Conservation (phyloP, 2,797 vertebrate species). For the Pipistrellus pygmaeus region DNA sequence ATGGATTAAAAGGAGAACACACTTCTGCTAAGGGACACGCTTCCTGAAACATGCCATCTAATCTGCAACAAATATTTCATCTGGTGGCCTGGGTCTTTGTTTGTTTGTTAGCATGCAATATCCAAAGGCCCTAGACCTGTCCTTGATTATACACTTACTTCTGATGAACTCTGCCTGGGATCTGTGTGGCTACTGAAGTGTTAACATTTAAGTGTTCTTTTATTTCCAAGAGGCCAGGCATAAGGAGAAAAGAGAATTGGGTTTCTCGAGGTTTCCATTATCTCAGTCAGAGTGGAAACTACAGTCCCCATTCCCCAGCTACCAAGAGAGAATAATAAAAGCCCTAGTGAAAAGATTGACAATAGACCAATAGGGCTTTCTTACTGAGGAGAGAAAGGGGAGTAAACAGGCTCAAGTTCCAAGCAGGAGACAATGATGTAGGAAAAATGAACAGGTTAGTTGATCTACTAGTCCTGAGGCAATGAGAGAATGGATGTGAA, state of each 20-base stretch:
- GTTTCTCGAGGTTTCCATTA: slow-evolving; percentile 74
- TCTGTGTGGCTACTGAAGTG: slow-evolving; percentile 35
- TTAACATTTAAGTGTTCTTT: slow-evolving; percentile 69
- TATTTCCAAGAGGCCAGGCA: slow-evolving; percentile 65
- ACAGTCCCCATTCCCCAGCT: slow-evolving; percentile 43
- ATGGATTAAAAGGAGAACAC: background rate
- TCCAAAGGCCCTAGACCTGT: background rate
- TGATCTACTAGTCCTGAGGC: background rate
- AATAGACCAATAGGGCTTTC: slow-evolving; percentile 43
- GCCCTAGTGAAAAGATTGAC: slow-evolving; percentile 57
- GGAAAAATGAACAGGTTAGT: background rate
- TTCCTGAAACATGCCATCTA: slow-evolving; percentile 49
- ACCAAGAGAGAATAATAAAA: slow-evolving; percentile 61
- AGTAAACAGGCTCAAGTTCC: slow-evolving; percentile 55
- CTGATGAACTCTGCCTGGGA: slow-evolving; percentile 34
- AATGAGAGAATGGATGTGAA: background rate
- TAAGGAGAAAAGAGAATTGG: slow-evolving; percentile 63
- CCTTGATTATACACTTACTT: slow-evolving; percentile 51
- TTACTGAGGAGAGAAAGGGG: slow-evolving; percentile 44
- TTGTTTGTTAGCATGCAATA: background rate
- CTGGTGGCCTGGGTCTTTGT: background rate
- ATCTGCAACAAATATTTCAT: slow-evolving; percentile 28
- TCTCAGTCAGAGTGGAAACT: slow-evolving; percentile 72
- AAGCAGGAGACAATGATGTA: slow-evolving; percentile 1
- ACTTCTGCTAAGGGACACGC: slow-evolving; percentile 44